Evolutionary conservation across 2,888 invertebrate species (phyloP).

Genomic region (Mechanitis mazaeus): DNA sequence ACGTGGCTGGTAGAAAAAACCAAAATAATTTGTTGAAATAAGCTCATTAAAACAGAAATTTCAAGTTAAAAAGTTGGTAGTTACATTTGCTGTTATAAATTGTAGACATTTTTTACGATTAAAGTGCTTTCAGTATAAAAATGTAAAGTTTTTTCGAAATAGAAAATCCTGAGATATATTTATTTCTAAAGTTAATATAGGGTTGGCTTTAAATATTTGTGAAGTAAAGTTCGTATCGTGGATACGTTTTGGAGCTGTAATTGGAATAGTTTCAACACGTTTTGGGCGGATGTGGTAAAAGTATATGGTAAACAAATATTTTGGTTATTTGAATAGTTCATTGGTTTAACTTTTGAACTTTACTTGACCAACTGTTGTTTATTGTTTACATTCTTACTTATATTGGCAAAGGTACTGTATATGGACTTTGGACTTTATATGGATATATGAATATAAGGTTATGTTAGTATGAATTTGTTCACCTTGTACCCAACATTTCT

Average conservation of each 20-base stretch:
- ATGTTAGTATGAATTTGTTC: constrained; percentile 21
- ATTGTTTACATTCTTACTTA: no score
- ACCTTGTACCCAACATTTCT: constrained; percentile 92
- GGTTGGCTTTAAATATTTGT: neutral
- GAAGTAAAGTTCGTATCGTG: neutral
- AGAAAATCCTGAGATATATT: neutral
- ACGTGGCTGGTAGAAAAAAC: no score
- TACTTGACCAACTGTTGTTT: constrained; percentile 8
- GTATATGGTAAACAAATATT: constrained; percentile 12
- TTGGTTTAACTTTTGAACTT: constrained; percentile 15
- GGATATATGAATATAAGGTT: no score
- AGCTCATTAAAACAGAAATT: no score
- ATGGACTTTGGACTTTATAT: no score
- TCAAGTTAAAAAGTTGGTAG: no score
- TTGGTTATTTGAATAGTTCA: constrained; percentile 13
- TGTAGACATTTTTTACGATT: no score
- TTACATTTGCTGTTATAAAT: no score
- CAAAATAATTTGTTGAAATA: no score
- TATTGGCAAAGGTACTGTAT: no score
- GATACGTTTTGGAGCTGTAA: constrained; percentile 21
- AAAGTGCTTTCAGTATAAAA: no score
- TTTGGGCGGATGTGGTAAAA: constrained; percentile 12
- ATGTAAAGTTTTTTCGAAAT: neutral
- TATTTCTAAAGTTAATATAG: neutral
- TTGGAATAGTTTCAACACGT: constrained; percentile 24